These are phyloP conservation scores for Dendrocincla fuliginosa DNA, from an alignment of 2,797 vertebrate species.

Conservation along the genomic window DNA sequence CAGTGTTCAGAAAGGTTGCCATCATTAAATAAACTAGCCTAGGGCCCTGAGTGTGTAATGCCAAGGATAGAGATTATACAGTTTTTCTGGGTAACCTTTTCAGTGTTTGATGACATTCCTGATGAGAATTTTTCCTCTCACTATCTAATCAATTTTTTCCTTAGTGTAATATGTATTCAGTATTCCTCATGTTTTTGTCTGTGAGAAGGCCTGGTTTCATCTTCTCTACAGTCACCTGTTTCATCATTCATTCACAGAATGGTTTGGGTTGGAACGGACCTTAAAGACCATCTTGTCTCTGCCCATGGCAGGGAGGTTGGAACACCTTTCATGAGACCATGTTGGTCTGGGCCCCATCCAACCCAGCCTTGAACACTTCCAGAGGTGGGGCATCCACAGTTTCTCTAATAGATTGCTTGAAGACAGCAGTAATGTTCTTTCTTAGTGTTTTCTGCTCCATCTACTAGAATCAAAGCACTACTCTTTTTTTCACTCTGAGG, in stretches of 20 bases:
- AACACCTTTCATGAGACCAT: neutral
- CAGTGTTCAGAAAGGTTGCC: neutral
- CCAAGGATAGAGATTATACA: neutral
- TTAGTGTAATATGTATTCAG: neutral
- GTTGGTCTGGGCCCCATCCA: neutral
- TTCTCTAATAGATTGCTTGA: neutral
- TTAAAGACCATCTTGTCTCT: neutral
- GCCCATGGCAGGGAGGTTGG: neutral
- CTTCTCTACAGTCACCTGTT: neutral
- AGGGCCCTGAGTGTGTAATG: neutral
- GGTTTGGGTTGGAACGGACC: neutral
- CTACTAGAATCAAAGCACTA: neutral
- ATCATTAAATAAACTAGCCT: neutral
- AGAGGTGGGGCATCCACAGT: neutral
- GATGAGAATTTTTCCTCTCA: neutral
- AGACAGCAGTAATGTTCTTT: neutral
- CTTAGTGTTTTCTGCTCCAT: neutral
- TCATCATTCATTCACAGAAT: neutral
- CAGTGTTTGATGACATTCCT: neutral
- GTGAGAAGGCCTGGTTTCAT: neutral
- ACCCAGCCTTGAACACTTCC: neutral
- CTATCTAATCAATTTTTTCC: neutral
- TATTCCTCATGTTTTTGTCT: neutral
- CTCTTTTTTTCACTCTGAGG: neutral
- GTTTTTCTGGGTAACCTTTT: neutral